Evolutionary conservation across 2,888 invertebrate genomes (phyloP).

Genomic region (Rhingia rostrata): DNA sequence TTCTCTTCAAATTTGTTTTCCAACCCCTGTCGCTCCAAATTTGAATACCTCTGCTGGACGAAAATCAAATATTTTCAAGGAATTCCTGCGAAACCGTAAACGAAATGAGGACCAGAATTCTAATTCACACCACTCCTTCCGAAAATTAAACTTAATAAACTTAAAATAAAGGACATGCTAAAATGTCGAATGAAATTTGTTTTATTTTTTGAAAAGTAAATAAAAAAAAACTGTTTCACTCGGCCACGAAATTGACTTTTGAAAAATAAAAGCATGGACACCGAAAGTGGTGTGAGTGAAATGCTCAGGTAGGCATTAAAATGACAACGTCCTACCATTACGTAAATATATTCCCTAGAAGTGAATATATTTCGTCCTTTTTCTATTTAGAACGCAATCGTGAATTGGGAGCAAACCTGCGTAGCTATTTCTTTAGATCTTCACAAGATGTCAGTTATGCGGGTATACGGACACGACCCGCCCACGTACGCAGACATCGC

Average conservation of each 20-base stretch:
- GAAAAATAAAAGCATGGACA: not conserved
- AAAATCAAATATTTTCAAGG: constrained; percentile 58
- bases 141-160: constrained; percentile 40
- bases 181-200: constrained; percentile 3
- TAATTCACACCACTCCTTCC: constrained; percentile 43
- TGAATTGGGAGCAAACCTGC: constrained; percentile 6
- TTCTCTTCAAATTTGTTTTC: constrained; percentile 1
- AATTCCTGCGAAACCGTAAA: constrained; percentile 45
- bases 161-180: constrained; percentile 14
- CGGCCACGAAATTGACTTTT: constrained; percentile 55
- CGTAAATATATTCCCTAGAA: constrained; percentile 37
- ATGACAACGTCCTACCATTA: constrained; percentile 58
- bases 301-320: constrained; percentile 37
- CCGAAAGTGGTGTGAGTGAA: not conserved
- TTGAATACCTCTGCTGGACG: constrained; percentile 48
- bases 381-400: not conserved
- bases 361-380: not conserved
- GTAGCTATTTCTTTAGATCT: constrained; percentile 13
- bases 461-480: not conserved
- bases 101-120: constrained; percentile 51
- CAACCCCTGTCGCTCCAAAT: constrained; percentile 3
- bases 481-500: not conserved
- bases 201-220: constrained; percentile 48
- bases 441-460: constrained; percentile 24
- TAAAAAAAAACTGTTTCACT: constrained; percentile 63